Base-by-base conservation (phyloP, 2,113 vertebrate species). In the Anhinga rufa region DNA sequence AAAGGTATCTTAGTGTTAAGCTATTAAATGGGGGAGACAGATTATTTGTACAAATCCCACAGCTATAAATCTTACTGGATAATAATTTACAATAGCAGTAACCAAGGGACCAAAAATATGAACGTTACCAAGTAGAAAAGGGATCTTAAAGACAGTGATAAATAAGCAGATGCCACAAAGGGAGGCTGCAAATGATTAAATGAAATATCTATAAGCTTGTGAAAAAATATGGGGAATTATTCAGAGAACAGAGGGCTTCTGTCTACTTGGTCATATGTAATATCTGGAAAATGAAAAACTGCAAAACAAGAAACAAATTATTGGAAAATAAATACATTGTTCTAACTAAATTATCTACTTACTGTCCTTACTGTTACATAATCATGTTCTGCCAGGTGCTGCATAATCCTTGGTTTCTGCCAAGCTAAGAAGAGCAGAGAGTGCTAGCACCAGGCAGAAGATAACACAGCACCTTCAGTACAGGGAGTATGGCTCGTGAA, bases 161-260 rank as follows among this genome's bases (percentile, higher is more conserved):
- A 97, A 98, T 96, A 94, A 97, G 95, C n/a, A 96, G 70, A 89
- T 72, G 81, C 66, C 79, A 96, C 74, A 93, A 89, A 86, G 90
- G 89, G 83, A 96, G 82, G 46, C n/a, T 92, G 85, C 58, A 83
- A 72, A 90, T 48, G 89, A 88, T 95, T 95, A 95, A 96, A 96
- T 91, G 74, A 90, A 96, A 93, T 90, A 97, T 94, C 82, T 97
- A 69, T 66, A 65, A 48, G 80, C 76, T 90, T 54, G 60, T 34
- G 51, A 74, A 94, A 96, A 96, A 92, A 85, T 42, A 91, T 7
- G 48, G 52, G 31, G 82, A 90, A 94, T 96, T 90, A 95, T 74
- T 91, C 44, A 87, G 89, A 90, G 83, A 90, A 89, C 65, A 88
- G 57, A 86, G 32, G 64, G 46, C 26, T 55, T 92, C 55, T 93